phyloP scores from a whole-genome alignment of 1,140 invertebrate species.

The Drosophila serrata region DNA sequence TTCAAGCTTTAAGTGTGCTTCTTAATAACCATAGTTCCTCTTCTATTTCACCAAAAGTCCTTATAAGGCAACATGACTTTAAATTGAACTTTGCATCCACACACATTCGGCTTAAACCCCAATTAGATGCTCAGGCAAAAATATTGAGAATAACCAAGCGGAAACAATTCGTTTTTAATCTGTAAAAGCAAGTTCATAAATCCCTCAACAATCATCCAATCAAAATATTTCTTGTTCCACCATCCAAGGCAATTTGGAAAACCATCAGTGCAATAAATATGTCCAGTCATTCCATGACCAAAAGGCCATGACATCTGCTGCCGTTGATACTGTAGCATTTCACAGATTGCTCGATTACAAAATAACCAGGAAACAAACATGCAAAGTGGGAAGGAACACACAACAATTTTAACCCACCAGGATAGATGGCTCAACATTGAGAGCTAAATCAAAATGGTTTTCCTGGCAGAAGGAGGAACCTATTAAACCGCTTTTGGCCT shows the following conservation, averaged over 20 bases:
- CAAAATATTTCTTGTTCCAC: conserved; percentile 9
- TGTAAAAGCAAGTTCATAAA: conserved; percentile 30
- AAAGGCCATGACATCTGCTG: conserved; percentile 40
- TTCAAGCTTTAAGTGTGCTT: background rate
- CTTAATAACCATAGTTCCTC: too few species aligned
- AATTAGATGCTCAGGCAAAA: background rate
- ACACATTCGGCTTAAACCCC: background rate
- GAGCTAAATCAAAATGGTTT: conserved; percentile 46
- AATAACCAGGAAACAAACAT: conserved; percentile 20
- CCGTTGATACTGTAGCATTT: conserved; percentile 34
- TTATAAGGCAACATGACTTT: background rate
- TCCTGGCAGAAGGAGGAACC: conserved; percentile 16
- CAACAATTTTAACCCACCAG: conserved; percentile 32
- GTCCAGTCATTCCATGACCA: conserved; percentile 24
- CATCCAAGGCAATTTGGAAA: conserved; percentile 23
- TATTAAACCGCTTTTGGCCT: conserved; percentile 46
- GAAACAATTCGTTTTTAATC: conserved; percentile 11
- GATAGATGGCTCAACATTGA: conserved; percentile 25
- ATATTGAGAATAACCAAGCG: background rate
- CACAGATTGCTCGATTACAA: conserved; percentile 45
- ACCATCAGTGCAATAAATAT: conserved; percentile 34
- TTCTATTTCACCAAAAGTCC: too few species aligned
- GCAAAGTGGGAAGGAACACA: conserved; percentile 10
- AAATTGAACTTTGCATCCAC: too few species aligned
- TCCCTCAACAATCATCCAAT: conserved; percentile 17